phyloP scores from a whole-genome alignment of 2,888 invertebrate genomes.

The Geophilus truncorum region DNA sequence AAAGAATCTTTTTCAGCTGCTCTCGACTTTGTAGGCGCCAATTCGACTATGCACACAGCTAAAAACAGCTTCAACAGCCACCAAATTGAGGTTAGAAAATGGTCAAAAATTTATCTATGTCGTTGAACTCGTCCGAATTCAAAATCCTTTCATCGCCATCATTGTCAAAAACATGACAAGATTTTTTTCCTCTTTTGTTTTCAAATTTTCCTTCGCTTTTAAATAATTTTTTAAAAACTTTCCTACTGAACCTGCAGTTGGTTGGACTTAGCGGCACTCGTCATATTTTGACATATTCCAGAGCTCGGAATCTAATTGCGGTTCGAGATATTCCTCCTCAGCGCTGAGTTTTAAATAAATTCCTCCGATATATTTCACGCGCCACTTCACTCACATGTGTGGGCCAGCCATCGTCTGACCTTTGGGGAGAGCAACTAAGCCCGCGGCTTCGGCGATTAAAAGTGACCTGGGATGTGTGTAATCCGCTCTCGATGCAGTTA shows the following conservation, averaged over 20 bases:
- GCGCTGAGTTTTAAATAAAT: not conserved
- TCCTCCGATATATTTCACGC: not conserved
- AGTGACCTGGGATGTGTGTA: not conserved
- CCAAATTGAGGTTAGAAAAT: slow-evolving; percentile 21
- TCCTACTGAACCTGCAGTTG: not conserved
- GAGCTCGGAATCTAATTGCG: not conserved
- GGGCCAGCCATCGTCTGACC: slow-evolving; percentile 7
- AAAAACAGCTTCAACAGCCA: slow-evolving; percentile 8
- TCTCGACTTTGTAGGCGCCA: not conserved
- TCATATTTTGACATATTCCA: not conserved
- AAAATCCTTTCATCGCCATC: not conserved
- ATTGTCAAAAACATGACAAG: not conserved
- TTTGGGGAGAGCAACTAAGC: not conserved
- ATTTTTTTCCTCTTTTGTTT: not conserved
- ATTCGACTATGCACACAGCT: slow-evolving; percentile 20
- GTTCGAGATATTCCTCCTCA: not conserved
- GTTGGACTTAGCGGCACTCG: not conserved
- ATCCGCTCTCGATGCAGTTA: not conserved
- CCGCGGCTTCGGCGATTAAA: not conserved
- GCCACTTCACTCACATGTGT: slow-evolving; percentile 6
- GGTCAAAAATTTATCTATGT: slow-evolving; percentile 6
- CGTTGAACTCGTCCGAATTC: slow-evolving; percentile 13
- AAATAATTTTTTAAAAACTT: not conserved
- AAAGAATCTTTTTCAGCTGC: slow-evolving; percentile 12
- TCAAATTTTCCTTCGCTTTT: not conserved